A percentile compares a stretch with the other conserved stretches of the same genome.
phyloP scores from a whole-genome alignment of 1,140 invertebrate species.

The Trichoplusia ni region DNA sequence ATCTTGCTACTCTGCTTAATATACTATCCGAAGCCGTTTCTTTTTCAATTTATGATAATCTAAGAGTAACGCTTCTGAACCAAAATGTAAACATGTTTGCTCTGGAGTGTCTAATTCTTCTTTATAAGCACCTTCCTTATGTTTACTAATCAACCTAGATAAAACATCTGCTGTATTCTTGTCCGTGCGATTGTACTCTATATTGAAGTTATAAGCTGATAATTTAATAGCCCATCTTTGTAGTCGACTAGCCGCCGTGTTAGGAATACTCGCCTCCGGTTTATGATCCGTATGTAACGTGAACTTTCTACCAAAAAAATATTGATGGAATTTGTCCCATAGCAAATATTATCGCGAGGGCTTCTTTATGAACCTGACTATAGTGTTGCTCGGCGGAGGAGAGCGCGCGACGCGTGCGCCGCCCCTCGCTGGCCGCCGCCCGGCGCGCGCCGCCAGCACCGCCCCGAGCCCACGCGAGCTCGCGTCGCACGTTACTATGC shows the following conservation, averaged over 20 bases:
- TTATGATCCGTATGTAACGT: conserved; percentile 18
- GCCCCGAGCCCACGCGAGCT: background rate
- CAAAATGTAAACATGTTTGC: background rate
- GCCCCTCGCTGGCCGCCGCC: background rate
- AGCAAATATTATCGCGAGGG: conserved; percentile 31
- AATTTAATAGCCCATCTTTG: conserved; percentile 29
- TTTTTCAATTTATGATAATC: background rate
- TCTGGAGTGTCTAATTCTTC: background rate
- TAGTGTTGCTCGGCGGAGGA: conserved; percentile 26
- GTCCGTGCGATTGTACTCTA: background rate
- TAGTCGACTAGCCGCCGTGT: conserved; percentile 9
- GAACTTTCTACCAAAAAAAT: conserved; percentile 21
- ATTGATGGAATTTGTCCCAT: conserved; percentile 36
- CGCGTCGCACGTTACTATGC: conserved; percentile 10
- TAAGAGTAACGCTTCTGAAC: too few species aligned
- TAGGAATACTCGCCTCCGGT: conserved; percentile 8
- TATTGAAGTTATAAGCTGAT: background rate
- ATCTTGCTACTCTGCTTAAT: too few species aligned
- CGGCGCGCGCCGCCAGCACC: background rate
- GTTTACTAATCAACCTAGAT: background rate
- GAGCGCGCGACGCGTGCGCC: conserved; percentile 17
- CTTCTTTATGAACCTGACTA: conserved; percentile 28
- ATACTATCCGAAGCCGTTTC: too few species aligned
- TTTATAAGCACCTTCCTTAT: background rate
- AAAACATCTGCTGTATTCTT: background rate